These are phyloP conservation scores for Diabrotica virgifera DNA, from an alignment of 1,140 invertebrate genomes.

Conservation along the genomic window DNA sequence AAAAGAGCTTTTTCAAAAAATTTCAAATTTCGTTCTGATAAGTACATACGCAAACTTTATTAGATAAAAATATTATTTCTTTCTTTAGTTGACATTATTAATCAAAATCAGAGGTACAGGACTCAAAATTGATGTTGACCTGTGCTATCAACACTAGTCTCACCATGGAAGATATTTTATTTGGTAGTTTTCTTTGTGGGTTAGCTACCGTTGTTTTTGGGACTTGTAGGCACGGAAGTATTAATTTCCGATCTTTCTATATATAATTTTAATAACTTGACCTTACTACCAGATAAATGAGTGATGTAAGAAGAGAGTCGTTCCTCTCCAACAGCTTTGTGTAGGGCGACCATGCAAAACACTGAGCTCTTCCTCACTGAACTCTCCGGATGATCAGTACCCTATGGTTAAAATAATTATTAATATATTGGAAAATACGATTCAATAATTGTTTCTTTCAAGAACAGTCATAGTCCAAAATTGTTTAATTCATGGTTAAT, in stretches of 20 bases:
- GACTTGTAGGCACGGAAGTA: constrained; percentile 33
- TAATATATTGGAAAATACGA: constrained; percentile 29
- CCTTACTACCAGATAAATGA: constrained; percentile 79
- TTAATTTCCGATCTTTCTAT: constrained; percentile 38
- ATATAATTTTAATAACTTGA: constrained; percentile 45
- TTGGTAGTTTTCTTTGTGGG: neutral
- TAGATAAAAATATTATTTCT: too few relatives aligned
- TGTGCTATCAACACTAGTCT: too few relatives aligned
- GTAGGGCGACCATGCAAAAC: constrained; percentile 92
- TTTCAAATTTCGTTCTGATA: too few relatives aligned
- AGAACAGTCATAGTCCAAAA: too few relatives aligned
- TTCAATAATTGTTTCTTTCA: neutral
- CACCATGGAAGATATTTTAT: too few relatives aligned
- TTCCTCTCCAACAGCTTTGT: constrained; percentile 81
- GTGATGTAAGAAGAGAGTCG: constrained; percentile 74
- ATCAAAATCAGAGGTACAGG: too few relatives aligned
- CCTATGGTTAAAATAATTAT: constrained; percentile 52
- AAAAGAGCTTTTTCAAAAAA: too few relatives aligned
- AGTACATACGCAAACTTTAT: too few relatives aligned
- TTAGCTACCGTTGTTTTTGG: constrained; percentile 33
- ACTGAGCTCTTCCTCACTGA: constrained; percentile 90
- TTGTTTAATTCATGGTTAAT: too few relatives aligned
- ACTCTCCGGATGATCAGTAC: constrained; percentile 84
- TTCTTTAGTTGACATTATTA: too few relatives aligned
- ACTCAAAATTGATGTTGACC: too few relatives aligned